These are phyloP conservation scores for Osmoderma eremita DNA, from an alignment of 2,888 invertebrate species.

Conservation along the genomic window DNA sequence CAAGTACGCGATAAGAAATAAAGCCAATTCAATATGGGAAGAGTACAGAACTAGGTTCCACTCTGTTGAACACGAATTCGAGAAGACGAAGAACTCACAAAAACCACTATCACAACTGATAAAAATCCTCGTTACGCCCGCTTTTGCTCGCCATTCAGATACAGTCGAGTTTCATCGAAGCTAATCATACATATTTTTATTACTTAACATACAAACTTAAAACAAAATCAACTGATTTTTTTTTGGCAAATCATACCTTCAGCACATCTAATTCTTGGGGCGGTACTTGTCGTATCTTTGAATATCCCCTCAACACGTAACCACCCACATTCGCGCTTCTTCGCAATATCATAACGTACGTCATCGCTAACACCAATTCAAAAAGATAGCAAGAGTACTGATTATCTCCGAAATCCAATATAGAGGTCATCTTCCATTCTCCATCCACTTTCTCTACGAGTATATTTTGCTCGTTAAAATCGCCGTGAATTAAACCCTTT, in stretches of 20 bases:
- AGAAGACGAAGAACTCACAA: too few relatives aligned
- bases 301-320: slow-evolving; percentile 82
- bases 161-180: too few relatives aligned
- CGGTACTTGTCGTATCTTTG: slow-evolving; percentile 69
- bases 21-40: too few relatives aligned
- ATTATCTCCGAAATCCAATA: slow-evolving; percentile 90
- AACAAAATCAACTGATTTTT: too few relatives aligned
- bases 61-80: too few relatives aligned
- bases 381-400: slow-evolving; percentile 79
- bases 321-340: slow-evolving; percentile 72
- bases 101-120: too few relatives aligned
- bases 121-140: too few relatives aligned
- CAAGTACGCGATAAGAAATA: too few relatives aligned
- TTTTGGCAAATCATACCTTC: slow-evolving; percentile 65
- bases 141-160: too few relatives aligned
- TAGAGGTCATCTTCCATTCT: slow-evolving; percentile 70
- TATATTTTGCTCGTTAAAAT: slow-evolving; percentile 91
- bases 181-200: too few relatives aligned
- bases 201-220: not conserved
- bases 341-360: slow-evolving; percentile 81
- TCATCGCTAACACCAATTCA: slow-evolving; percentile 84
- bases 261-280: slow-evolving; percentile 73
- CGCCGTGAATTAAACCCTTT: slow-evolving; percentile 85
- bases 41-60: too few relatives aligned
- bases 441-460: slow-evolving; percentile 60